Evolutionary conservation across 1,140 invertebrate genomes (phyloP).

Genomic region (Thaumetopoea pityocampa): DNA sequence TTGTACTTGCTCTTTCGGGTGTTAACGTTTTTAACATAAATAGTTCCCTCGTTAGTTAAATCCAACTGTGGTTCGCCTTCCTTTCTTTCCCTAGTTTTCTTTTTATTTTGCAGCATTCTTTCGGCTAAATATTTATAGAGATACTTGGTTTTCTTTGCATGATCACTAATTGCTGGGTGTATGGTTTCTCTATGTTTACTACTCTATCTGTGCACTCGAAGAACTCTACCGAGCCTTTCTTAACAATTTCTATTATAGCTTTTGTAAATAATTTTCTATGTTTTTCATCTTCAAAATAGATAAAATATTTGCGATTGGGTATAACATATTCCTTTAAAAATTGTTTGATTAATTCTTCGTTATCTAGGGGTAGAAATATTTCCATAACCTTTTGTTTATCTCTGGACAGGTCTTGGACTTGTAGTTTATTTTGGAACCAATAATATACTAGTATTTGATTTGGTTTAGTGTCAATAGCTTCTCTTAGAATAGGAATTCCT

Average conservation of each 20-base stretch:
- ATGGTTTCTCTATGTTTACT: constrained; percentile 22
- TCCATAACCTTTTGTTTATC: constrained; percentile 20
- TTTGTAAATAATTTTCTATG: constrained; percentile 12
- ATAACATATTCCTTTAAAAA: constrained; percentile 15
- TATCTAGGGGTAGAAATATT: constrained; percentile 9
- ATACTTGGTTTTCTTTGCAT: constrained; percentile 38
- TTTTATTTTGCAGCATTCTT: too few relatives aligned
- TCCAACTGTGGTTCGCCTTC: too few relatives aligned
- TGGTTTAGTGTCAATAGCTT: constrained; percentile 27
- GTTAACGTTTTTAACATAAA: too few relatives aligned
- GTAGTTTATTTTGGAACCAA: constrained; percentile 18
- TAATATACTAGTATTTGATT: constrained; percentile 23
- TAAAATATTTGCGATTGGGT: constrained; percentile 18
- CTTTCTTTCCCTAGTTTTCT: too few relatives aligned
- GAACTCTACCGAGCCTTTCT: constrained; percentile 21
- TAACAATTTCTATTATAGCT: constrained; percentile 20
- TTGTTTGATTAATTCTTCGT: constrained; percentile 5
- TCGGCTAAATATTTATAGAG: too few relatives aligned
- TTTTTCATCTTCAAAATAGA: constrained; percentile 18
- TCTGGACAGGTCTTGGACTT: constrained; percentile 21
- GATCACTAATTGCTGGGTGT: constrained; percentile 25
- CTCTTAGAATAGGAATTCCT: constrained; percentile 22
- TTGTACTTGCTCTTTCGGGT: too few relatives aligned
- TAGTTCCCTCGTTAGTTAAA: too few relatives aligned
- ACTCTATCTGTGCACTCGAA: constrained; percentile 30